phyloP scores from a whole-genome alignment of 2,888 invertebrate genomes.

The Eristalis intricaria region DNA sequence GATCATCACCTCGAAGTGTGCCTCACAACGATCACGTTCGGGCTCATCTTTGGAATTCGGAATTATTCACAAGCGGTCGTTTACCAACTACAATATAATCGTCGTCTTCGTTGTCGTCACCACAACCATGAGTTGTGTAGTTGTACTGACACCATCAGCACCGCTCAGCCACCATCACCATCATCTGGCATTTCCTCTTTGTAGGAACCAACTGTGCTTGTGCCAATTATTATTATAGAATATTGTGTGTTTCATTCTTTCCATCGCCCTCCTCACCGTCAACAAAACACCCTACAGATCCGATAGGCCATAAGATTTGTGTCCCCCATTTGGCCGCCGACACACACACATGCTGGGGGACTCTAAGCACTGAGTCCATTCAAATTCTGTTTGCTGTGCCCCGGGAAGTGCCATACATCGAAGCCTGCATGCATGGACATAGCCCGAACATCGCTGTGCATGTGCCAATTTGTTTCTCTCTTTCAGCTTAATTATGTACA shows the following conservation, averaged over 20 bases:
- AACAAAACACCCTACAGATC: neutral
- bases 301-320: slow-evolving; percentile 1
- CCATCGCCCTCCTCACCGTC: neutral
- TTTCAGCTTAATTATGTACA: slow-evolving; percentile 52
- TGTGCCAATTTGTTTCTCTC: slow-evolving; percentile 47
- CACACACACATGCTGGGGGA: neutral
- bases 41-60: neutral
- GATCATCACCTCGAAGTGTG: too few species aligned
- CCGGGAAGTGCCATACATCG: slow-evolving; percentile 34
- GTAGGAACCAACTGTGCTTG: slow-evolving; percentile 1
- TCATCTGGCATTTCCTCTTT: slow-evolving; percentile 22
- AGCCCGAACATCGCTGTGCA: slow-evolving; percentile 3
- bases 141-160: neutral
- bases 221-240: slow-evolving; percentile 17
- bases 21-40: too few species aligned
- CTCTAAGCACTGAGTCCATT: neutral
- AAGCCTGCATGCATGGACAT: neutral
- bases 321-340: slow-evolving; percentile 31
- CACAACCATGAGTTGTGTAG: too few species aligned
- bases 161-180: neutral
- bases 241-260: neutral
- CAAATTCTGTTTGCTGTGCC: slow-evolving; percentile 6
- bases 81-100: neutral
- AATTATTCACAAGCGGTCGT: neutral
- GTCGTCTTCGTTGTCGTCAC: neutral